Evolutionary conservation across 2,113 vertebrate genomes (phyloP).

Genomic region (Phoenicopterus ruber): DNA sequence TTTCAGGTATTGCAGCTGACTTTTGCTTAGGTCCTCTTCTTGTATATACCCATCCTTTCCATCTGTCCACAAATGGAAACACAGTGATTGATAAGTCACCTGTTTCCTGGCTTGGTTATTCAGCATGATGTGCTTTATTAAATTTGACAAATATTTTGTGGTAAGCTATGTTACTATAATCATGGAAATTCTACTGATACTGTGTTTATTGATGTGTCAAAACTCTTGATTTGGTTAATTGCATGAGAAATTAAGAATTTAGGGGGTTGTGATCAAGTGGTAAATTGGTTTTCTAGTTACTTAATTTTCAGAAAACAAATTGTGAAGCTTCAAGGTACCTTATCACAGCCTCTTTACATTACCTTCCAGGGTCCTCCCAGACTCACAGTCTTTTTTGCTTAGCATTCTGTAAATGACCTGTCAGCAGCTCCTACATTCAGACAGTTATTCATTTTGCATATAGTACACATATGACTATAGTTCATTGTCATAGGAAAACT

Average conservation of each 20-base stretch:
- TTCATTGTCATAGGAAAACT: neutral
- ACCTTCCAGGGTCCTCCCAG: neutral
- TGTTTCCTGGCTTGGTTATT: neutral
- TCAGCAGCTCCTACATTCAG: neutral
- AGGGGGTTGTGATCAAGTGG: neutral
- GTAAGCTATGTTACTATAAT: neutral
- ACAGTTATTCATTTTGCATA: neutral
- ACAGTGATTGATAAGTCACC: neutral
- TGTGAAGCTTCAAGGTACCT: neutral
- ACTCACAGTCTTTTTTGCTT: neutral
- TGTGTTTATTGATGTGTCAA: neutral
- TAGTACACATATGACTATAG: neutral
- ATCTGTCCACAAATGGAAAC: neutral
- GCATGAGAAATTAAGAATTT: neutral
- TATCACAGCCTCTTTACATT: neutral
- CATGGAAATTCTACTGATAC: neutral
- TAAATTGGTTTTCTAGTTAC: constrained; percentile 33
- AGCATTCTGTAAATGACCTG: neutral
- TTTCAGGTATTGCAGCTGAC: neutral
- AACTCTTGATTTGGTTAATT: constrained; percentile 15
- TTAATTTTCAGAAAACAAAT: constrained; percentile 4
- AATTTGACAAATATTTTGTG: neutral
- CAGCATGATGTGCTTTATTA: neutral
- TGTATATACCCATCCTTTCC: neutral
- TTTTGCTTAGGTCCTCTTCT: neutral